Evolutionary conservation across 1,140 invertebrate species (phyloP).

Genomic region (Drosophila triauraria): DNA sequence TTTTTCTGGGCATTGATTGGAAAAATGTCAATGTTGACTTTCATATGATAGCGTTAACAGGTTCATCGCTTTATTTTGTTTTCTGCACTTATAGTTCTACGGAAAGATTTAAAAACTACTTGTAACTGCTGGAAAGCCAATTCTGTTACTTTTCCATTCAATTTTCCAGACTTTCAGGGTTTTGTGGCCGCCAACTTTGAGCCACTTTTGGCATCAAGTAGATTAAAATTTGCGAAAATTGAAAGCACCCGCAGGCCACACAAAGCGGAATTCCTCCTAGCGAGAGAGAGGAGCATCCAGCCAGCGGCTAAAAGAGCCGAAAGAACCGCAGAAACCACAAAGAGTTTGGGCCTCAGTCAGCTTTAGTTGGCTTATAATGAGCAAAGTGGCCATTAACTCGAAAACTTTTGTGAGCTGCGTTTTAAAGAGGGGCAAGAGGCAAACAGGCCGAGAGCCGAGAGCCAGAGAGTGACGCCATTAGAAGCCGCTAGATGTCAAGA

Average conservation of each 20-base stretch:
- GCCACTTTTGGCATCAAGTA: constrained; percentile 54
- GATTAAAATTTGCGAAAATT: constrained; percentile 70
- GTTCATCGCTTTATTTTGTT: neutral
- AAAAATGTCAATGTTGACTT: neutral
- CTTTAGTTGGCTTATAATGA: constrained; percentile 79
- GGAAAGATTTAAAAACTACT: neutral
- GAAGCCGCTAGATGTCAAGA: constrained; percentile 54
- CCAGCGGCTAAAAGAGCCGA: constrained; percentile 25
- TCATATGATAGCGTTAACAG: neutral
- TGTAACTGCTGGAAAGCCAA: neutral
- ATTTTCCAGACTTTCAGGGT: constrained; percentile 9
- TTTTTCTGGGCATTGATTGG: neutral
- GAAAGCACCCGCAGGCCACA: constrained; percentile 52
- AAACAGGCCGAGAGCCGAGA: constrained; percentile 12
- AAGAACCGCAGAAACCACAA: constrained; percentile 67
- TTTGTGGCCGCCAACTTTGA: constrained; percentile 50
- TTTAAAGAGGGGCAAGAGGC: constrained; percentile 47
- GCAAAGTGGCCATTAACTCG: constrained; percentile 75
- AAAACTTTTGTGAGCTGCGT: constrained; percentile 70
- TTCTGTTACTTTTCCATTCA: constrained; percentile 22
- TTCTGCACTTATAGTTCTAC: neutral
- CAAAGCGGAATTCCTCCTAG: constrained; percentile 4
- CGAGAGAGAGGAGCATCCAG: constrained; percentile 22
- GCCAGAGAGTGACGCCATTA: constrained; percentile 2
- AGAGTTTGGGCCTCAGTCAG: constrained; percentile 67